These are phyloP conservation scores for Sarcophaga caerulescens DNA, from an alignment of 2,888 invertebrate species.

Conservation along the genomic window DNA sequence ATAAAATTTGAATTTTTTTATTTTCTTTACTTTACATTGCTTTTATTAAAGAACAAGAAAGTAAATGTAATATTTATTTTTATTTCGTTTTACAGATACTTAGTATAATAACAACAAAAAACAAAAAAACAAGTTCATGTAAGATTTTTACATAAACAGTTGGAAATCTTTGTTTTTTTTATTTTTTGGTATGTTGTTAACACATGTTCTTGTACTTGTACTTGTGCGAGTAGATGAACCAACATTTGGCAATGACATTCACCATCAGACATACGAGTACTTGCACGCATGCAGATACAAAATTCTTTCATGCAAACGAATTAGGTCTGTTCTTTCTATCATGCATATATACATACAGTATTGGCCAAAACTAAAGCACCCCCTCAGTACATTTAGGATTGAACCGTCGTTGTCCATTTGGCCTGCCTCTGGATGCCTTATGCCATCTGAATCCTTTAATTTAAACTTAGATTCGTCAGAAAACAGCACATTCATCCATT, in stretches of 20 bases:
- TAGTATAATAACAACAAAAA: too few relatives aligned
- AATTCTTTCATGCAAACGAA: constrained; percentile 30
- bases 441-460: too few relatives aligned
- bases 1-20: neutral
- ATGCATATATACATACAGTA: too few relatives aligned
- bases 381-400: too few relatives aligned
- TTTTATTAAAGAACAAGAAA: neutral
- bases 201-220: constrained; percentile 2
- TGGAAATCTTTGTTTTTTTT: neutral
- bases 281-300: neutral
- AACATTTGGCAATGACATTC: constrained; percentile 57
- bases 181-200: constrained; percentile 9
- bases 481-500: too few relatives aligned
- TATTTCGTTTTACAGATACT: too few relatives aligned
- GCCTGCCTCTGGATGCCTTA: too few relatives aligned
- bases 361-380: too few relatives aligned
- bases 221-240: neutral
- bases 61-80: too few relatives aligned
- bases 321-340: neutral
- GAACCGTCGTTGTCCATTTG: too few relatives aligned
- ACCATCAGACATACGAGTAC: constrained; percentile 26
- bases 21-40: neutral
- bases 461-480: too few relatives aligned
- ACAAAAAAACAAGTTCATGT: neutral
- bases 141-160: neutral